Evolutionary conservation across 2,888 invertebrate genomes (phyloP).

Genomic region (Eupithecia centaureata): DNA sequence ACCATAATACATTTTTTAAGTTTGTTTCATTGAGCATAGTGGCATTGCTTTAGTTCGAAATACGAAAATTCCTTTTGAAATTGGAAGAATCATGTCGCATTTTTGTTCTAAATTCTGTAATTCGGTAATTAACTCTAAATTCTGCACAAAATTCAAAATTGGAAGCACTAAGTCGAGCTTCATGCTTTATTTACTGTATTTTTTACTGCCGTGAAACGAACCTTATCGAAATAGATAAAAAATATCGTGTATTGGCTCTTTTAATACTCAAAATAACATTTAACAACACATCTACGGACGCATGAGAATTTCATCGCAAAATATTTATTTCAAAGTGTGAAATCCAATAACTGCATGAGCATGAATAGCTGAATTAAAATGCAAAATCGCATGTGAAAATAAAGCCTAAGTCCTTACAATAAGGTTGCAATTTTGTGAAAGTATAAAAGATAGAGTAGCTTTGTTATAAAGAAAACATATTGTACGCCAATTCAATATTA

Average conservation of each 20-base stretch:
- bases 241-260: slow-evolving; percentile 40
- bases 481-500: slow-evolving; percentile 44
- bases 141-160: slow-evolving; percentile 14
- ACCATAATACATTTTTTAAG: not conserved
- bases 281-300: slow-evolving; percentile 41
- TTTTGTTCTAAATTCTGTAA: slow-evolving; percentile 1
- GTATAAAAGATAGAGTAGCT: slow-evolving; percentile 31
- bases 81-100: not conserved
- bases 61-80: slow-evolving; percentile 16
- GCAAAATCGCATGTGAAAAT: slow-evolving; percentile 34
- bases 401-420: slow-evolving; percentile 5
- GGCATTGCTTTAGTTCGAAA: not conserved
- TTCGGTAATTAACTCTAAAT: no score
- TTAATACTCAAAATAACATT: slow-evolving; percentile 36
- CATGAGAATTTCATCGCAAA: slow-evolving; percentile 35
- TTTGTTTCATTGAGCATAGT: not conserved
- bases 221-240: slow-evolving; percentile 53
- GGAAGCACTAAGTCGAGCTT: slow-evolving; percentile 22
- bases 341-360: slow-evolving; percentile 57
- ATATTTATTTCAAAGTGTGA: slow-evolving; percentile 57
- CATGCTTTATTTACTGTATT: slow-evolving; percentile 53
- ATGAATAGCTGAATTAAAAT: slow-evolving; percentile 42
- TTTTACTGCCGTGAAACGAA: slow-evolving; percentile 56
- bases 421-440: slow-evolving; percentile 1
- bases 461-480: slow-evolving; percentile 43